Evolutionary conservation across 2,113 vertebrate species (phyloP), one percentile per base, ranked within the genome.

Genomic region (Xerus inauris): DNA sequence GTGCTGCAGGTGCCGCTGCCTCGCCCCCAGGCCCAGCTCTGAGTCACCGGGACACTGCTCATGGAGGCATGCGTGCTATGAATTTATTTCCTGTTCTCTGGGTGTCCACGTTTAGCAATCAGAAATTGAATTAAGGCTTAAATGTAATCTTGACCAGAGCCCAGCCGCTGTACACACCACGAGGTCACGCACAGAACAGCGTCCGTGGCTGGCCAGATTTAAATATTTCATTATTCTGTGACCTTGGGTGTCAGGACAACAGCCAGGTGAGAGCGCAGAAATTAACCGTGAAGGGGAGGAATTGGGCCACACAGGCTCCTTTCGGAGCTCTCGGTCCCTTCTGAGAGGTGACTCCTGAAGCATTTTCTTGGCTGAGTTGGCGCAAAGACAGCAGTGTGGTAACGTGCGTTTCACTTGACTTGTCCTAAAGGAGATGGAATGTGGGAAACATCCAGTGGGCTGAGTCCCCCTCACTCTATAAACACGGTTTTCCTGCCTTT

Each of bases 111-210:
- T 51, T 51, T 13, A 96, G 71, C 8, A 20, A 51, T 11, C 64
- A 19, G 38, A 98, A 97, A 98, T 76, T 90, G 95, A 98, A 98
- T 98, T 97, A 97, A 97, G 91, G 49, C 76, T 89, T 89, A 86
- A 95, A 94, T 30, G 30, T 65, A 81, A 95, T 98, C 47, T 96
- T 94, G 97, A 69, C 89, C 95, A 73, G 6, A 94, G 72, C 94
- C 65, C 45, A 98, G 95, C 87, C 45, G 90, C 59, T 97, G 91
- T 98, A 97, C 83, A 81, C 69, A 62, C 49, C 91, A 32, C 71
- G 82, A 97, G 94, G 91, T 97, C 97, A 95, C 32, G 35, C 67
- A 81, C 8, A 89, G 85, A 97, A 94, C 77, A 90, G 42, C 90
- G 90, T 98, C 81, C 38, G 94, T 94, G 94, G 97, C 93, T 89